Percentiles rank a stretch among this genome's conserved stretches.
phyloP scores from a whole-genome alignment of 2,797 vertebrate genomes.

The Chloroceryle inda region DNA sequence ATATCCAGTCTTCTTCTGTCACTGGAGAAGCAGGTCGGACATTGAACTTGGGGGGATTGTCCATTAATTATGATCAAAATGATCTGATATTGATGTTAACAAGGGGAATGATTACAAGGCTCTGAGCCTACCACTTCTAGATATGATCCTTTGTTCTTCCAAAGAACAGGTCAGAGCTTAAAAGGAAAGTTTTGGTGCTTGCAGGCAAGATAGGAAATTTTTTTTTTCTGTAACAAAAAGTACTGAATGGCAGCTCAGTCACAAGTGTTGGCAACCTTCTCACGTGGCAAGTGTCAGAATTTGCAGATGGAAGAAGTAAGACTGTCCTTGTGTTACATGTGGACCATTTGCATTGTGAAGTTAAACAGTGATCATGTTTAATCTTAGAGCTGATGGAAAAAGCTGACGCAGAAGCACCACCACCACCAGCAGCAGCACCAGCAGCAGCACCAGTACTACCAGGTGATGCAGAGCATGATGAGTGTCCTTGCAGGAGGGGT shows the following conservation, averaged over 20 bases:
- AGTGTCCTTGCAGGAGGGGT: not conserved
- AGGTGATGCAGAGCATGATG: slow-evolving; percentile 48
- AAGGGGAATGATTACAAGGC: not conserved
- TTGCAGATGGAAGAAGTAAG: not conserved
- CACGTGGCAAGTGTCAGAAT: not conserved
- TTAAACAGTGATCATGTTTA: not conserved
- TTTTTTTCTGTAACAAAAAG: not conserved
- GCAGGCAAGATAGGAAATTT: not conserved
- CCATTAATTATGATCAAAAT: not conserved
- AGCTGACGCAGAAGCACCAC: slow-evolving; percentile 61
- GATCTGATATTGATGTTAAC: not conserved
- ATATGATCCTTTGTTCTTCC: not conserved
- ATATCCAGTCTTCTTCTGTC: not conserved
- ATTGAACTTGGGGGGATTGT: not conserved
- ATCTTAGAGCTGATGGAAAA: slow-evolving; percentile 78
- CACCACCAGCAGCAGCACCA: not conserved
- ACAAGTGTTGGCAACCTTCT: not conserved
- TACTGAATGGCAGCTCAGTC: not conserved
- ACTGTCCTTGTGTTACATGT: not conserved
- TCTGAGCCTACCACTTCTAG: not conserved
- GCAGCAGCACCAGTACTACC: slow-evolving; percentile 3
- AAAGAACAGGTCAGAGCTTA: not conserved
- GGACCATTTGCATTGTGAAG: not conserved
- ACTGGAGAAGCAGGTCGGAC: not conserved
- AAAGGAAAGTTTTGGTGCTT: not conserved